These are phyloP conservation scores for Todiramphus saurophagus DNA, from an alignment of 2,113 vertebrate genomes.

Conservation along the genomic window DNA sequence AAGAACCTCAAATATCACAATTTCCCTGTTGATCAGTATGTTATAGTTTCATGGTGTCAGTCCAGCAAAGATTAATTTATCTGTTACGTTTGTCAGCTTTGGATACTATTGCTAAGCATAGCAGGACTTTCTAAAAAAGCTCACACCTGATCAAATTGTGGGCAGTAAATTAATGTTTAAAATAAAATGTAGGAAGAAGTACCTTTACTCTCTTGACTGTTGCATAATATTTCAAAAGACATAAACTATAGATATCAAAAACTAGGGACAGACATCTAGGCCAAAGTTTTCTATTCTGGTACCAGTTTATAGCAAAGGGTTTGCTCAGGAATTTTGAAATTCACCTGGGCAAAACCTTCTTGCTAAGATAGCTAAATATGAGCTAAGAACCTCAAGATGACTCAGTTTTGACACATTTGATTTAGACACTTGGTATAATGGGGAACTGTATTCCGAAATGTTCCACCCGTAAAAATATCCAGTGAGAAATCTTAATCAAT, in stretches of 20 bases:
- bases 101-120: neutral
- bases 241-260: neutral
- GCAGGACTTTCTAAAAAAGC: neutral
- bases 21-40: neutral
- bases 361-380: neutral
- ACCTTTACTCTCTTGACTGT: neutral
- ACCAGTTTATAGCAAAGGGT: neutral
- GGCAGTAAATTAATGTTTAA: neutral
- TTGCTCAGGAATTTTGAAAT: neutral
- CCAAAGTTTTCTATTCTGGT: neutral
- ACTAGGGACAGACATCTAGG: neutral
- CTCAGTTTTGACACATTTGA: neutral
- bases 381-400: neutral
- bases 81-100: neutral
- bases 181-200: neutral
- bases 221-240: neutral
- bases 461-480: neutral
- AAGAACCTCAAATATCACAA: neutral
- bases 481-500: neutral
- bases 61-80: neutral
- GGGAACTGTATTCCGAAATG: neutral
- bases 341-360: neutral
- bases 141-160: neutral
- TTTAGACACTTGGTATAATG: neutral
- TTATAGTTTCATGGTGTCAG: neutral